Percentiles rank a stretch among this genome's conserved stretches.
These are phyloP conservation scores for Rhinolophus sinicus DNA, from an alignment of 2,113 vertebrate genomes.

Conservation along the genomic window DNA sequence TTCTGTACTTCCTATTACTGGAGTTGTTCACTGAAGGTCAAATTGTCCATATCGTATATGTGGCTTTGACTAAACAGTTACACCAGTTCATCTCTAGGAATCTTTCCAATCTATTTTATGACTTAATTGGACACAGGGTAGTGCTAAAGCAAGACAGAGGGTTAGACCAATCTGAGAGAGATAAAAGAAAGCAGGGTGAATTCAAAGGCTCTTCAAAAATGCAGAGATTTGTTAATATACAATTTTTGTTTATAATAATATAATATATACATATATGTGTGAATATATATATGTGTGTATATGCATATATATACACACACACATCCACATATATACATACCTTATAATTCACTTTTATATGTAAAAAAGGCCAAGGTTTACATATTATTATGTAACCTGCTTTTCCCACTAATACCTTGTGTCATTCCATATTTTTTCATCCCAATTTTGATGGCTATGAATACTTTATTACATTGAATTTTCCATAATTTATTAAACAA, in stretches of 20 bases:
- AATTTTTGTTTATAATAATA: background rate
- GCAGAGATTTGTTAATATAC: background rate
- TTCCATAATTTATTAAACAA: background rate
- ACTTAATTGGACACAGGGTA: background rate
- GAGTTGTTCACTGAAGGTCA: background rate
- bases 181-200: background rate
- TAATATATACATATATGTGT: background rate
- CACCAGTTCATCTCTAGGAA: background rate
- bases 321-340: background rate
- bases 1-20: background rate
- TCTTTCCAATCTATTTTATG: background rate
- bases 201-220: background rate
- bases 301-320: background rate
- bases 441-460: background rate
- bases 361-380: background rate
- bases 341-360: background rate
- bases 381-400: background rate
- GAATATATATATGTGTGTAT: background rate
- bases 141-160: background rate
- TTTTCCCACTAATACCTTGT: background rate
- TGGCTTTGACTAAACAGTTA: background rate
- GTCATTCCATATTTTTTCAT: background rate
- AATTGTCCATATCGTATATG: background rate
- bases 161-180: background rate
- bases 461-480: background rate